Base-by-base conservation (phyloP, 1,140 invertebrate genomes). In the Stegodyphus dumicola region DNA sequence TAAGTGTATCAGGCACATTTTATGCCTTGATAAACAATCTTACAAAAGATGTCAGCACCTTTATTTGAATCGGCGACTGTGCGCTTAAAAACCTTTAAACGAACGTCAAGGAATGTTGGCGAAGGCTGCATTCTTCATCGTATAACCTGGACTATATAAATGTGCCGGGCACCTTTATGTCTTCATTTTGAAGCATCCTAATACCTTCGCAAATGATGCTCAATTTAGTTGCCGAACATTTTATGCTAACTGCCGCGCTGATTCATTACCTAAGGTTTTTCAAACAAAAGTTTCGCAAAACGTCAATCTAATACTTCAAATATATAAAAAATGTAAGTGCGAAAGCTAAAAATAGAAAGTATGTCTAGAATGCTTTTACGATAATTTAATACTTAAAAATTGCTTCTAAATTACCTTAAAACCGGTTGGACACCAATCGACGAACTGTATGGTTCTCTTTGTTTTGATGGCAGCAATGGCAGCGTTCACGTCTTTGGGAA, bases 381-480 rank as follows among this genome's bases (percentile, higher is more conserved):
- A 15, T 15, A 60, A 60, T 15, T 9, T 11, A 60, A 60, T 33
- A 33, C 3, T 33, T 3, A 15, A 78, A 77, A 79, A 66, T 9
- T 17, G 13, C 6, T 48, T n/a, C 18, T 65, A 73, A 15, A 18
- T 77, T 17, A 88, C 87, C 84, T 88, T 89, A 56, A 88, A 88
- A 56, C 88, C 88, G 5, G 88, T 88, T 52, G 88, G 88, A 80
- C 92, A 76, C 92, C 92, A 85, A 86, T 93, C 93, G 6, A 93
- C 92, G 88, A 93, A 93, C 87, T 92, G 91, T 75, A 93, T 92
- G 15, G 90, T 89, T 49, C 94, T 92, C 91, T 95, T 95, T 88
- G 94, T 95, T 92, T 96, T 96, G 91, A 96, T 95, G 88, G 94
- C 94, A 7, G 94, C 95, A 91, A 97, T 96, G 56, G 95, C 94